Conservation (phyloP, 2,113 vertebrate genomes). For the Astur gentilis region DNA sequence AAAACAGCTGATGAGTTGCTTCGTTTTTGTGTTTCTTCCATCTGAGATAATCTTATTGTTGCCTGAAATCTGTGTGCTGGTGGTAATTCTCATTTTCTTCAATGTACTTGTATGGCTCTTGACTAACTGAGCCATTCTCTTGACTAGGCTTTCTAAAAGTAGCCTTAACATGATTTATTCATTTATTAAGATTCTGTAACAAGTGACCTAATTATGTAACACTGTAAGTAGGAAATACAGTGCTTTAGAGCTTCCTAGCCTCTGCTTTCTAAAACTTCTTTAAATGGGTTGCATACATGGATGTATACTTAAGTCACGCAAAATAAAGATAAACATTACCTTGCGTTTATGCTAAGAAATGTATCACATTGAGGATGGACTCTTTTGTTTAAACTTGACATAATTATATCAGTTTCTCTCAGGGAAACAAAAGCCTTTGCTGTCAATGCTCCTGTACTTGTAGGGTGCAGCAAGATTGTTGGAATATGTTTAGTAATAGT, state of each 20-base stretch:
- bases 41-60: not conserved
- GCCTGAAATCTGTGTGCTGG: not conserved
- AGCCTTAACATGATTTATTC: not conserved
- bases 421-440: not conserved
- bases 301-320: not conserved
- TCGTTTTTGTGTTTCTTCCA: not conserved
- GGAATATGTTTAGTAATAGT: not conserved
- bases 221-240: not conserved
- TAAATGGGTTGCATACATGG: not conserved
- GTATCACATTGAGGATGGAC: not conserved
- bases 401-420: not conserved
- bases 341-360: not conserved
- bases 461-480: not conserved
- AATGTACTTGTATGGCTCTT: not conserved
- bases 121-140: not conserved
- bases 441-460: not conserved
- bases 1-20: not conserved
- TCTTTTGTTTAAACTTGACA: not conserved
- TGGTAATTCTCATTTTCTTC: not conserved
- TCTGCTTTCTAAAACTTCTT: not conserved
- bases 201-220: not conserved
- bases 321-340: not conserved
- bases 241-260: not conserved
- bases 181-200: not conserved
- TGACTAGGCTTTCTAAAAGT: not conserved